Percentiles rank a stretch among this genome's conserved stretches.
phyloP scores from a whole-genome alignment of 2,888 invertebrate species.

The Aromia moschata region DNA sequence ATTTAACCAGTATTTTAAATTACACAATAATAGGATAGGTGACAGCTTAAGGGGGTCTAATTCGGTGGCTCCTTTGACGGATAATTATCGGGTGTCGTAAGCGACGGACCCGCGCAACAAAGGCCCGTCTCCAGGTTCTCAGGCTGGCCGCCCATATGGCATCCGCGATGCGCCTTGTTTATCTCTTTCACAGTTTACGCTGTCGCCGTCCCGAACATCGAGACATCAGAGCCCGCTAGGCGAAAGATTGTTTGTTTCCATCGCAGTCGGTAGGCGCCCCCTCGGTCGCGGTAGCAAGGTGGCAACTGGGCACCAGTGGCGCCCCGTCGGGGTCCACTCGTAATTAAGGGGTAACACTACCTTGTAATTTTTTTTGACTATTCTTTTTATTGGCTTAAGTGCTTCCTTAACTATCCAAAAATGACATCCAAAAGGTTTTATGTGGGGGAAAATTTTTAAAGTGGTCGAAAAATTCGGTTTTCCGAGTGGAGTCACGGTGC shows the following conservation, averaged over 20 bases:
- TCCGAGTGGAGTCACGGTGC: no score
- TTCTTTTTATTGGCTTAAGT: no score
- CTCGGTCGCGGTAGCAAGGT: conserved; percentile 12
- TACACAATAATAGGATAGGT: conserved; percentile 34
- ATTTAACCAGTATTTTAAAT: conserved; percentile 18
- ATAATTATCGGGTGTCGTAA: conserved; percentile 28
- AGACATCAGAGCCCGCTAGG: not conserved
- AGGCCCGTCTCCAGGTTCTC: conserved; percentile 22
- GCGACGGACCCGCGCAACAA: conserved; percentile 14
- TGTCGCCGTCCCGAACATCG: not conserved
- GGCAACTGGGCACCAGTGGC: no score
- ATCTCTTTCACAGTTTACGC: conserved; percentile 23
- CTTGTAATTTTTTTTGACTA: no score
- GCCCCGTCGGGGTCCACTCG: no score
- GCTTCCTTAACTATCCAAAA: no score
- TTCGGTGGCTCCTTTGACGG: conserved; percentile 31
- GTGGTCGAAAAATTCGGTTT: no score
- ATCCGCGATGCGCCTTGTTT: conserved; percentile 18
- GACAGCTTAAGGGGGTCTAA: conserved; percentile 27
- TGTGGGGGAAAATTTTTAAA: no score
- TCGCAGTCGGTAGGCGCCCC: conserved; percentile 17
- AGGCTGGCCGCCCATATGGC: conserved; percentile 20
- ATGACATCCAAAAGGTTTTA: no score
- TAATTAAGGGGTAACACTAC: no score
- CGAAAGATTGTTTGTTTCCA: conserved; percentile 23